phyloP scores from a whole-genome alignment of 2,113 vertebrate genomes.

The Rattus rattus region DNA sequence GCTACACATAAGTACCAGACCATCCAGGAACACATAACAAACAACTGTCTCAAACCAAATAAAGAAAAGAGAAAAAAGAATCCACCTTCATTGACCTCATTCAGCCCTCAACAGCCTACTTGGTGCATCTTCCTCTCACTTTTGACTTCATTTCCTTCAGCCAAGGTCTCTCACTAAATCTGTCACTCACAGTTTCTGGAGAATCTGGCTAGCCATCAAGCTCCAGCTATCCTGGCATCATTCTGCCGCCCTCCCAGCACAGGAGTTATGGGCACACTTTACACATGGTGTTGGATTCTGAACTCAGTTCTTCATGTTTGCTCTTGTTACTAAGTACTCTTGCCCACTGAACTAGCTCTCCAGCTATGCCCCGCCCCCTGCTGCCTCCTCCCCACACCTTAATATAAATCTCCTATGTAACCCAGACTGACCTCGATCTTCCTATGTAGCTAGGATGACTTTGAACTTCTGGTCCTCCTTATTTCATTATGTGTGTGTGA shows the following conservation, averaged over 20 bases:
- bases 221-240: neutral
- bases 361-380: no score
- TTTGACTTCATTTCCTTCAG: neutral
- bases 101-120: constrained; percentile 7
- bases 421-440: neutral
- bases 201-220: neutral
- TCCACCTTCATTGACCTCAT: neutral
- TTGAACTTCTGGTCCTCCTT: neutral
- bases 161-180: neutral
- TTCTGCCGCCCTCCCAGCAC: neutral
- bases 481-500: no score
- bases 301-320: neutral
- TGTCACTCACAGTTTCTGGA: neutral
- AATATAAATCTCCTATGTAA: neutral
- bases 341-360: neutral
- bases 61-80: neutral
- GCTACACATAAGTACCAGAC: neutral
- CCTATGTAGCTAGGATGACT: neutral
- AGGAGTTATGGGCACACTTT: neutral
- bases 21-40: neutral
- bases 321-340: neutral
- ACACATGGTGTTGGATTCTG: neutral
- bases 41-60: neutral
- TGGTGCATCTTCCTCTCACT: neutral
- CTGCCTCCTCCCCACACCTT: neutral